Conservation (phyloP, 1,140 invertebrate genomes). For the Bombus pyrosoma region DNA sequence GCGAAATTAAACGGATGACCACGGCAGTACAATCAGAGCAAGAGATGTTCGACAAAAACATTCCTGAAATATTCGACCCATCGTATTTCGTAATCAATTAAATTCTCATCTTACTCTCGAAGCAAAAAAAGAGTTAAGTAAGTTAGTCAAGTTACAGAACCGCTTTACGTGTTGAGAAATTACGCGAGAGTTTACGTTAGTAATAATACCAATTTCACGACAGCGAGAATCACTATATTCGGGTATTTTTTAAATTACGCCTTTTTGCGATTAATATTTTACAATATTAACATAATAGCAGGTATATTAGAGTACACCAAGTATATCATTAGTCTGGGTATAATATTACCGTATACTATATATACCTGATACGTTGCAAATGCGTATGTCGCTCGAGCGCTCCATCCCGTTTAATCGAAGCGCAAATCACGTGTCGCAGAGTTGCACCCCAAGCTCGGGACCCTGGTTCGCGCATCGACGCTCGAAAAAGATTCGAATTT, state of each 20-base stretch:
- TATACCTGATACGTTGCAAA: not conserved
- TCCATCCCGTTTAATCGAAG: not conserved
- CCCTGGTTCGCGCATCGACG: not conserved
- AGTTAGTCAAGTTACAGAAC: not conserved
- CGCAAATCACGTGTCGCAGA: not conserved
- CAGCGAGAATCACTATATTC: not conserved
- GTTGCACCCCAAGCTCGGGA: not conserved
- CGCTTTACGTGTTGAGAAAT: not conserved
- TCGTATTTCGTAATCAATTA: constrained; percentile 23
- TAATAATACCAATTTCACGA: not conserved
- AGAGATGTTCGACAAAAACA: not conserved
- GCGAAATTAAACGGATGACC: constrained; percentile 30
- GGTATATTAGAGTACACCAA: no score
- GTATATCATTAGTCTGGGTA: not conserved
- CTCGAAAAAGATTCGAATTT: not conserved
- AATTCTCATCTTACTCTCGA: not conserved
- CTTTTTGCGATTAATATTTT: not conserved
- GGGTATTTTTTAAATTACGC: not conserved
- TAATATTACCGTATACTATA: not conserved
- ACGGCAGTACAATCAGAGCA: not conserved
- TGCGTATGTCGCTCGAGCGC: not conserved
- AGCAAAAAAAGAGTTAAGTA: not conserved
- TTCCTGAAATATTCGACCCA: not conserved
- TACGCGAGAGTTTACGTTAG: not conserved
- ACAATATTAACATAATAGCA: not conserved